Conservation (phyloP, 1,140 invertebrate species). For the Atta colombica region DNA sequence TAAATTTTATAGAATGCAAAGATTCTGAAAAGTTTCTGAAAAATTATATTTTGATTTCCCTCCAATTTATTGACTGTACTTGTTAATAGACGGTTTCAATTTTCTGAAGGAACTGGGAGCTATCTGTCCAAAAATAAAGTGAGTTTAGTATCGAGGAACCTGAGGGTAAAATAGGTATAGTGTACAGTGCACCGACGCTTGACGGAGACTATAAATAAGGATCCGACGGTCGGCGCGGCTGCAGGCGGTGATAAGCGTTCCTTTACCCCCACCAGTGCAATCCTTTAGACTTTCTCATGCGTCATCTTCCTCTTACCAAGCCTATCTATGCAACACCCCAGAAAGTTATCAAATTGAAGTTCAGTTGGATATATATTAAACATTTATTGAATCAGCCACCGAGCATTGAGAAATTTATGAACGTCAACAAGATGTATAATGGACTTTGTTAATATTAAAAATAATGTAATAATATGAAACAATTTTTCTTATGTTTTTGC, state of each 20-base stretch:
- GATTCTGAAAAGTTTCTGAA: not conserved
- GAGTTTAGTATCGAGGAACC: slow-evolving; percentile 71
- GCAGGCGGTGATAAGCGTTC: slow-evolving; percentile 84
- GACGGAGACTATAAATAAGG: slow-evolving; percentile 85
- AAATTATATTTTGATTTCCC: slow-evolving; percentile 8
- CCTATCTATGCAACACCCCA: slow-evolving; percentile 51
- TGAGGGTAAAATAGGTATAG: slow-evolving; percentile 80
- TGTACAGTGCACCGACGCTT: slow-evolving; percentile 77
- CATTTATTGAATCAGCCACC: not conserved
- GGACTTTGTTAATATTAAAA: not conserved
- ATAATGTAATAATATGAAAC: not conserved
- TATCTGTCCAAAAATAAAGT: slow-evolving; percentile 79
- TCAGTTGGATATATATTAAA: slow-evolving; percentile 21
- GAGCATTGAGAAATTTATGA: not conserved
- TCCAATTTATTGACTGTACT: not conserved
- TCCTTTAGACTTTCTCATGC: slow-evolving; percentile 70
- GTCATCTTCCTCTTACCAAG: slow-evolving; percentile 65
- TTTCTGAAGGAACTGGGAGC: slow-evolving; percentile 51
- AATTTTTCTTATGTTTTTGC: not conserved
- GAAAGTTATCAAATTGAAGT: slow-evolving; percentile 39
- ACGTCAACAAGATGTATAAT: not conserved
- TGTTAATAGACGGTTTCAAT: slow-evolving; percentile 64
- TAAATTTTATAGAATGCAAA: not conserved
- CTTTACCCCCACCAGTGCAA: slow-evolving; percentile 72
- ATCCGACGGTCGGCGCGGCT: slow-evolving; percentile 85